phyloP scores from a whole-genome alignment of 2,888 invertebrate genomes.

The Crioceris asparagi region DNA sequence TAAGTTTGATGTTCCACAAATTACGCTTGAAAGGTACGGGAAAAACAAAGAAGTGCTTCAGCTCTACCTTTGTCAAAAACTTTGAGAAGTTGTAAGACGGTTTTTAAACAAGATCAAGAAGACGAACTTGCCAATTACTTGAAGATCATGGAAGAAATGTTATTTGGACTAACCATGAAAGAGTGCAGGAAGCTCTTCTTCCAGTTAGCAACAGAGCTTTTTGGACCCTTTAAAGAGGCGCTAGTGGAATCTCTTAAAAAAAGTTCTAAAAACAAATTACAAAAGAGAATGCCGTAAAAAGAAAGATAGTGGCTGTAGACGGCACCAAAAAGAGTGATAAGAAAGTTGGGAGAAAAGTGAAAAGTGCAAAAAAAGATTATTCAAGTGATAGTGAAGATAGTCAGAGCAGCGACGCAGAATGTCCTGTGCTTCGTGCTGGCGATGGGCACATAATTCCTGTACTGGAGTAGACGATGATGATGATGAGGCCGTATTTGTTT shows the following conservation, averaged over 20 bases:
- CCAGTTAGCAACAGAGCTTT: conserved; percentile 5
- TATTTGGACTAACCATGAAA: conserved; percentile 1
- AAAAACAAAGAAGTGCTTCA: no score
- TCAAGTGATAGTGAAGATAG: conserved; percentile 2
- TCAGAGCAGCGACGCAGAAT: no score
- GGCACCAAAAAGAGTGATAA: no score
- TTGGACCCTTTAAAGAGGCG: background rate
- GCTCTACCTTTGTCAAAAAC: background rate
- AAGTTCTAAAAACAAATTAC: conserved; percentile 1
- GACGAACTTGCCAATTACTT: conserved; percentile 3
- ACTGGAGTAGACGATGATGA: no score
- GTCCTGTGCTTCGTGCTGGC: no score
- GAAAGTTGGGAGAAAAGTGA: background rate
- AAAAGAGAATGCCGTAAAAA: background rate
- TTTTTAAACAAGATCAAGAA: background rate
- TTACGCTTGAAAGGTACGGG: conserved; percentile 8
- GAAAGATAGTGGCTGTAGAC: conserved; percentile 1
- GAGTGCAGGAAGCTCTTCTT: conserved; percentile 2
- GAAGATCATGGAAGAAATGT: background rate
- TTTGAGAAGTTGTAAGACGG: background rate
- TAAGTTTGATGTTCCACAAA: conserved; percentile 6
- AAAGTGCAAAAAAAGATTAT: background rate
- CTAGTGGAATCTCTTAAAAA: conserved; percentile 1
- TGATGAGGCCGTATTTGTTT: no score
- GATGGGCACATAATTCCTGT: no score